A percentile compares a stretch with the other conserved stretches of the same genome.
These are phyloP conservation scores for Oegoconia quadripuncta DNA, from an alignment of 2,888 invertebrate species.

Conservation along the genomic window DNA sequence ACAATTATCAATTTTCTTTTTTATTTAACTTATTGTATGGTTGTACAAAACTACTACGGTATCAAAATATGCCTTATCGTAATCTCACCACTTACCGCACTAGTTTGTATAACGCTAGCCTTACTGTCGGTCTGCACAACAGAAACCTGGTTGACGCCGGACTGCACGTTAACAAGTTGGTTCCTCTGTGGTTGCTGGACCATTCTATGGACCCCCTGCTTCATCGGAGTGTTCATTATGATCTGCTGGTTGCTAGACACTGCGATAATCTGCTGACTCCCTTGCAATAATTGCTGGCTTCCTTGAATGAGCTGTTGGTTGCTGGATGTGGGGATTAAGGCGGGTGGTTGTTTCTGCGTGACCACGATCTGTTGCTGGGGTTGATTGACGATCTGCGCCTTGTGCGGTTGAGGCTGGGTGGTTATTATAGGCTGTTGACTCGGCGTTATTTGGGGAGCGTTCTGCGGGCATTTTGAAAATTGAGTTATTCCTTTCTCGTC, in stretches of 20 bases:
- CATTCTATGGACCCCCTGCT: constrained; percentile 51
- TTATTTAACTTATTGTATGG: no score
- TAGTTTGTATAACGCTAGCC: constrained; percentile 45
- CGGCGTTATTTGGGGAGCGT: constrained; percentile 61
- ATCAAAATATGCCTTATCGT: no score
- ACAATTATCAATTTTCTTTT: no score
- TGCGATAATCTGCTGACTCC: constrained; percentile 45
- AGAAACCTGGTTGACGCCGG: constrained; percentile 31
- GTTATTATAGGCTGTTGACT: constrained; percentile 74
- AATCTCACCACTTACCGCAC: constrained; percentile 42
- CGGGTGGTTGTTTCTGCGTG: constrained; percentile 64
- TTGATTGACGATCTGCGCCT: constrained; percentile 68
- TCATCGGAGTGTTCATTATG: constrained; percentile 59
- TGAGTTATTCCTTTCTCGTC: neutral
- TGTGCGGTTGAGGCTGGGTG: constrained; percentile 74
- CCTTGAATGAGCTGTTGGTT: constrained; percentile 31
- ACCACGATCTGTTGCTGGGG: constrained; percentile 64
- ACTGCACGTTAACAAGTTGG: constrained; percentile 37
- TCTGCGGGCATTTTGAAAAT: constrained; percentile 35
- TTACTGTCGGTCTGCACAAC: constrained; percentile 42
- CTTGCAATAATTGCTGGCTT: constrained; percentile 24
- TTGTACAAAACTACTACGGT: no score
- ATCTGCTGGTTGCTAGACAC: constrained; percentile 67
- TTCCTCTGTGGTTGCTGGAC: constrained; percentile 50
- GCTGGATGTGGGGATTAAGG: constrained; percentile 49